Base-by-base conservation (phyloP, 2,113 vertebrate genomes). In the Choloepus hoffmanni region DNA sequence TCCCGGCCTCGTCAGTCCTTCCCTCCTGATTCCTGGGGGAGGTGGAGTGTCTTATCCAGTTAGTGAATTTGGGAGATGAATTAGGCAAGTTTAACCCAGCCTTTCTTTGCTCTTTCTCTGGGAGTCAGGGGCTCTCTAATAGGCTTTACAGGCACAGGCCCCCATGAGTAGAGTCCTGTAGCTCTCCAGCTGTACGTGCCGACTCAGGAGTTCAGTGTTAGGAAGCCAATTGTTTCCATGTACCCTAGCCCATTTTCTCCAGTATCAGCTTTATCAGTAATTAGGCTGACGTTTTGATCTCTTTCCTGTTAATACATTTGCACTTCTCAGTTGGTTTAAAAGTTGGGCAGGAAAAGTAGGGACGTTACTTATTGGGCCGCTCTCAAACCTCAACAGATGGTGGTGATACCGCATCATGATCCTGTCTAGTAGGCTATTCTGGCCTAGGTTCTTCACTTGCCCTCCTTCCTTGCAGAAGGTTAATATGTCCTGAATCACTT, bases 281-380 rank as follows among this genome's bases (percentile, higher is more conserved):
- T 67, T 79, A 85, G 74, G 40, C 58, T 90, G 21, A 77, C 28
- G n/a, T 67, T 67, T 94, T 90, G 48, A 48, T 78, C 30, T 55
- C 70, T 11, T 68, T 78, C 40, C 33, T 78, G 24, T 93, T 79
- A 55, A 72, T 7, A 72, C 48, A 19, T 65, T 62, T 70, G 79
- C 89, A 19, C 68, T 45, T 86, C 36, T 92, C 28, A n/a, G 58
- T 9, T 82, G 72, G 53, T 72, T 76, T 94, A 85, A 72, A 90
- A 84, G 4, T 12, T 92, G 48, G 67, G 83, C 40, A 92, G 72
- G n/a, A n/a, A 94, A 76, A 13, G 19, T 8, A 58, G 36, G 67
- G 70, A 16, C 84, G 48, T 23, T 83, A 86, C 58, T 87, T 92
- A 76, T 4, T 11, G 21, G 50, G 48, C 7, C 21, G 72, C 63